Base-by-base conservation (phyloP, 2,888 invertebrate genomes). In the Cyrtodaria siliqua region DNA sequence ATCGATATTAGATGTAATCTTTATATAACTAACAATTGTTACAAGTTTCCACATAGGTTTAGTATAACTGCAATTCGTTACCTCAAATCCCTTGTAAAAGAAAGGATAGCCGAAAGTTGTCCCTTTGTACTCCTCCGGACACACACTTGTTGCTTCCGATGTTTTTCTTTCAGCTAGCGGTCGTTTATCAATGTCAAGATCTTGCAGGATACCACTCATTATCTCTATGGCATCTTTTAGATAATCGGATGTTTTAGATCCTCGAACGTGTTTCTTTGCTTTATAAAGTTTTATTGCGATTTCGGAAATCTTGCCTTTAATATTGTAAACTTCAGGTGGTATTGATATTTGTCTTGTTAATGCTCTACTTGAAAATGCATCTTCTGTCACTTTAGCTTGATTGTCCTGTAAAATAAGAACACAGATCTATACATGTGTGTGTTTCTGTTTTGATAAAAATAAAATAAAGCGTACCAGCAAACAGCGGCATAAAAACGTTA, bases 31-130 rank as follows among this genome's bases (percentile, higher is more conserved):
- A 12, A 70, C 49, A 27, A 81, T 52, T 9, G 82, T 83, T 2
- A 85, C 55, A 1, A 85, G 26, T 12, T 70, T 38, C 18, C 26
- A 40, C 0, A 79, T 20, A 0, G 66, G 50, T 33, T 59, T 67
- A 6, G 50, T 60, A 44, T 69, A 50, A 1, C 42, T 24, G 67
- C 86, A 86, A 12, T 60, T 50, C 3, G 50, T 61, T 2, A 38
- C 47, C 72, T 83, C 82, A 60, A 83, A 84, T 9, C 86, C 86
- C 56, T 78, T 79, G 33, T 86, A 69, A 47, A 76, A 86, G 53
- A 78, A 83, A 2, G 86, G 85, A 56, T 80, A 81, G 20, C 85
- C 85, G 47, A 66, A 79, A 9, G 62, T 55, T 16, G 79, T 71
- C 18, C 84, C 85, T 40, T 70, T 80, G 53, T 67, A 86, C 12